Evolutionary conservation across 2,113 vertebrate species (phyloP), one percentile per base, ranked within the genome.

Genomic region (Variabilichromis moorii): DNA sequence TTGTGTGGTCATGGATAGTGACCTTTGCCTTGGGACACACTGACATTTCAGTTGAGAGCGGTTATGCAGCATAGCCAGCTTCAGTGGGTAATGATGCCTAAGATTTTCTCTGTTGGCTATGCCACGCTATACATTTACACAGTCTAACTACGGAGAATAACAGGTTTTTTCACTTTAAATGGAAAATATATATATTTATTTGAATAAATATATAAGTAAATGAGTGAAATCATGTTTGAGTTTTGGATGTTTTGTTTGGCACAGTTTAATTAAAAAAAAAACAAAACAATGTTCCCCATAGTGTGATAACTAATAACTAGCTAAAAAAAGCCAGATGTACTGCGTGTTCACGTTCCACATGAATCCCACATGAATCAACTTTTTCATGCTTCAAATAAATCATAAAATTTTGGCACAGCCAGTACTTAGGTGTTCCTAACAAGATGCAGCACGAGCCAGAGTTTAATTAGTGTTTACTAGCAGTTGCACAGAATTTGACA

Each of bases 31-130:
- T 76, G 40, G 71, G 89, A 73, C 82, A 82, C 84, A 59, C 37
- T 86, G 85, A 86, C 85, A 81, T 89, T 86, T 92, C 42, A 40
- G 73, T 82, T 79, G 59, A 80, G 81, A 76, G 82, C 54, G 90
- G 79, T 88, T 90, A 81, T 73, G 73, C 80, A 80, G 85, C 79
- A 86, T 66, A 82, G 81, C 35, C 55, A 63, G 88, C 83, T 61
- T 86, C 80, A 47, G 84, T 4, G 31, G 35, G 40, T 90, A 93
- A 91, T 92, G 92, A 91, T 89, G 92, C 90, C 59, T 90, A 81
- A 10, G 9, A 73, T 92, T 92, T 84, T 68, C 91, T 84, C 84
- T 81, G 66, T 90, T 91, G 90, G 82, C 87, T 24, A 7, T 6
- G 55, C 89, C 51, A 59, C 37, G 47, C 82, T 61, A 50, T 21